Evolutionary conservation across 2,113 vertebrate species (phyloP), one percentile per base, ranked within the genome.

Genomic region (Copsychus sechellarum): DNA sequence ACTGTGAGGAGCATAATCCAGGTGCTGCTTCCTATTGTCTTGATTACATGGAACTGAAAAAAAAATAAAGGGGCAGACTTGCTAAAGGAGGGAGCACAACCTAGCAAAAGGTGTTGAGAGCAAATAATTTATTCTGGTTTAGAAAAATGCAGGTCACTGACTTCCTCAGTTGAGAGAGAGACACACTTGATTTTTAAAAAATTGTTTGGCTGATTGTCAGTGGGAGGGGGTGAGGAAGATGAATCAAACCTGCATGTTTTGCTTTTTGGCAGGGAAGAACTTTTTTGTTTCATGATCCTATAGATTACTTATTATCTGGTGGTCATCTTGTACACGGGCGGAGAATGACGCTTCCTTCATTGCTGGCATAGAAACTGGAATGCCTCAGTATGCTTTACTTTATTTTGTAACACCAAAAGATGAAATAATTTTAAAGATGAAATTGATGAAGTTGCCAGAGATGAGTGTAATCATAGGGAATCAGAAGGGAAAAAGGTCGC

Each of bases 141-240:
- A 79, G 71, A 69, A 80, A 60, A 93, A 74, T 5, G 17, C 54
- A 56, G n/a, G 10, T 67, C 62, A 47, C 16, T 0, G 4, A 51
- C 12, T 43, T 74, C 45, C 17, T 65, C 28, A 29, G 18, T 34
- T 54, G 58, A 91, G 31, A 60, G 29, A 36, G 51, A 92, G 36
- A 12, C 0, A 12, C 0, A 0, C 47, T 50, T 54, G 34, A 42
- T 62, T 38, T 51, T 64, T 74, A 57, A 51, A 67, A 86, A 78
- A 40, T 34, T 45, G 11, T 57, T 81, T 88, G 24, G 33, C 43
- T 50, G 36, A n/a, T 50, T 81, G 34, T 58, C 29, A 33, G 36
- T 33, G 15, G 21, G 17, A 20, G n/a, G 6, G 17, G 12, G 25
- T 3, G 6, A 51, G 48, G 51, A 29, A 81, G 47, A 81, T 31